phyloP scores from a whole-genome alignment of 2,888 invertebrate species.

The Dynastes maya region DNA sequence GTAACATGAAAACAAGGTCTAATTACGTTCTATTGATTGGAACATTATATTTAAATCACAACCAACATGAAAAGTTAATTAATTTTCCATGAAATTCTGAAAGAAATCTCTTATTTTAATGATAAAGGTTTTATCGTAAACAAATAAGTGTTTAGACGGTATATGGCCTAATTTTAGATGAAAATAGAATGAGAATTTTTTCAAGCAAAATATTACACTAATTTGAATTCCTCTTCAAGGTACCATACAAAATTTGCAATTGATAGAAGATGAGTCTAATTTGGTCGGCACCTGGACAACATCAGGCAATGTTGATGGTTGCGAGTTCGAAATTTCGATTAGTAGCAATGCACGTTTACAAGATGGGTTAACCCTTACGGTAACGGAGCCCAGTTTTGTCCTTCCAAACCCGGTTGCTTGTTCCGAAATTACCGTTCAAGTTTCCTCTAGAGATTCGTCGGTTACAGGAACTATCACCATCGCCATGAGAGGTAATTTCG shows the following conservation, averaged over 20 bases:
- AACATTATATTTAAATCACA: background rate
- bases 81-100: background rate
- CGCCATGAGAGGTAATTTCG: conserved; percentile 14
- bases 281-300: background rate
- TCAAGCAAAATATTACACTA: too few species aligned
- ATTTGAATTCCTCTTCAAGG: background rate
- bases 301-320: background rate
- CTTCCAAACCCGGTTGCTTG: background rate
- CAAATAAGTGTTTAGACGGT: too few species aligned
- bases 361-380: background rate
- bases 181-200: too few species aligned
- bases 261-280: background rate
- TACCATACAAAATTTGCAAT: background rate
- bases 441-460: background rate
- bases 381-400: background rate
- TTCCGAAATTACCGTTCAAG: conserved; percentile 14
- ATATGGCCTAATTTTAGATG: too few species aligned
- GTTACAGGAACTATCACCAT: background rate
- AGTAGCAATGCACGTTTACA: background rate
- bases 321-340: background rate
- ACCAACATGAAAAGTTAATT: conserved; percentile 1
- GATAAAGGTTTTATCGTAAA: background rate
- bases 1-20: background rate
- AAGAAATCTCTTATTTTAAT: background rate
- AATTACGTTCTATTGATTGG: background rate